Evolutionary conservation across 2,888 invertebrate species (phyloP), one percentile per base, ranked within the genome.

Genomic region (Cremastobaeus sp.): DNA sequence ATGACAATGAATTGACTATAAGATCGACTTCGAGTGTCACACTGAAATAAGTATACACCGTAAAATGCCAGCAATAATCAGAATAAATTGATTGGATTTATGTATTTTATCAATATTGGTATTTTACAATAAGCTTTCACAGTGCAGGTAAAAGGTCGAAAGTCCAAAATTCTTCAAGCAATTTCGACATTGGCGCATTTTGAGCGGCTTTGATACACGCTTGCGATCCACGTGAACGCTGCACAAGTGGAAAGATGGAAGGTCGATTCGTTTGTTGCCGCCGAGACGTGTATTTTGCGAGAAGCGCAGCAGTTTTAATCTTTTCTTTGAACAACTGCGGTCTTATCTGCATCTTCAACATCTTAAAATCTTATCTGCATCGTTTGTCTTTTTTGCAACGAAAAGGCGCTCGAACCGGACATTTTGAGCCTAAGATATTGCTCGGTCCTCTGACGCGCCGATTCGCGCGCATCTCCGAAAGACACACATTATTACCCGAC

Each of bases 341-440:
- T 52, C n/a, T n/a, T n/a, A n/a, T n/a, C n/a, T n/a, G n/a, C n/a
- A n/a, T n/a, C n/a, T n/a, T n/a, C n/a, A n/a, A n/a, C n/a, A n/a
- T n/a, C n/a, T n/a, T n/a, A n/a, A n/a, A n/a, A 47, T 39, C 37
- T 48, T 55, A 66, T 55, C 48, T 66, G 47, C 34, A 48, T 55
- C 25, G 28, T 43, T 48, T 50, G 4, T 32, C 5, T 64, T 47
- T 30, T 64, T 48, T 17, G 34, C 35, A 14, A 12, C 11, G 34
- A n/a, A 64, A 64, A 64, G 43, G 43, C 50, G 64, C 64, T 52
- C 50, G 60, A 37, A 48, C 35, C 43, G 8, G 39, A 20, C 12
- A 60, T 48, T 47, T 48, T 14, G 14, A 20, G 34, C 12, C 28
- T 15, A 14, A 6, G 14, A 28, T 28, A 11, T n/a, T n/a, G n/a